Base-by-base conservation (phyloP, 2,797 vertebrate genomes). In the Selene dorsalis region DNA sequence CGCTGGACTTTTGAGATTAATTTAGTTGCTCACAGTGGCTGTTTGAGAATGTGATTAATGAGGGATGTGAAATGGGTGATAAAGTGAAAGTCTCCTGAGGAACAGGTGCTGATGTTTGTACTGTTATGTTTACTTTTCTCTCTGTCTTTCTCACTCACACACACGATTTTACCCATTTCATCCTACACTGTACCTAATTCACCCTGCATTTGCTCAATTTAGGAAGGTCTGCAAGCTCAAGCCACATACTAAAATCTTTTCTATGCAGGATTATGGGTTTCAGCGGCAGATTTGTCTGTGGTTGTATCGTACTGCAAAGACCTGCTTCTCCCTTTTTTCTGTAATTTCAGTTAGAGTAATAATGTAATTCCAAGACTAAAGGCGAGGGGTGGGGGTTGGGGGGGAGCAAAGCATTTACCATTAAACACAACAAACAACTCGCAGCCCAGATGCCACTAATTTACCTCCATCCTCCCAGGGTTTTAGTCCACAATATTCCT, bases 401-500 rank as follows among this genome's bases (percentile, higher is more conserved):
- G 73, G 72, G 83, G 89, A 86, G 67, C 74, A 82, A 87, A 80
- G 77, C 68, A 80, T 90, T 87, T 87, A 87, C 80, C 66, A 77
- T 84, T 75, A 73, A 85, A 76, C 43, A 83, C 80, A 88, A 82
- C 83, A 91, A 84, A 77, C 72, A 76, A 75, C 82, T 66, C 73
- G 69, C 78, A 74, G 62, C 84, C 50, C 62, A 82, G 75, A 89
- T 83, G 84, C 71, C 61, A 73, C 77, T 84, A 87, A 87, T 91
- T 91, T 86, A 87, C 82, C 77, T 84, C 80, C 72, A 53, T 82
- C 81, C 79, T 82, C 81, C 38, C 13, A 30, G 75, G 80, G 28
- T 38, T 85, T 88, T 39, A 70, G 69, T 86, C 80, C 84, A 68
- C 65, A 75, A 75, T 70, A 65, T 86, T 78, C 57, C 73, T 87